A percentile compares a stretch with the other conserved stretches of the same genome.
phyloP scores from a whole-genome alignment of 2,888 invertebrate genomes.

The Dasysyrphus albostriatus region DNA sequence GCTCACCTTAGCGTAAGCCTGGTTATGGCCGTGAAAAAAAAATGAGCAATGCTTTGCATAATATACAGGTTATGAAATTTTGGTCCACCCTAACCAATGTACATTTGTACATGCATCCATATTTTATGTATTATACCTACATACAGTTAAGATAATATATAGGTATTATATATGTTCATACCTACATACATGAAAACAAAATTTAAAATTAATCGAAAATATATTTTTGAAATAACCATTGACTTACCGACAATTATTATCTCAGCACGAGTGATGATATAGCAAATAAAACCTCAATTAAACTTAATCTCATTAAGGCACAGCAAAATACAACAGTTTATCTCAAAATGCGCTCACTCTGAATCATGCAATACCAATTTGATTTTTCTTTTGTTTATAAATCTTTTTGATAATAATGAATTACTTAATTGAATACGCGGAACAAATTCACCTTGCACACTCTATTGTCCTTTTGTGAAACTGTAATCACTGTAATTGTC shows the following conservation, averaged over 20 bases:
- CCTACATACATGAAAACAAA: no score
- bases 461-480: background rate
- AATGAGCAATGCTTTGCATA: no score
- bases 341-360: slow-evolving; percentile 15
- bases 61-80: no score
- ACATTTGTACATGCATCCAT: no score
- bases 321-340: background rate
- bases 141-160: no score
- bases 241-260: slow-evolving; percentile 22
- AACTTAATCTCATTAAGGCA: slow-evolving; percentile 23
- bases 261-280: slow-evolving; percentile 14
- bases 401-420: slow-evolving; percentile 34
- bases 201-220: background rate
- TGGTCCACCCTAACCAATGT: no score
- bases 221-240: background rate
- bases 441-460: background rate
- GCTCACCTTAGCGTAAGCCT: no score
- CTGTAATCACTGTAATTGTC: background rate
- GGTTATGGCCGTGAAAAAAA: no score
- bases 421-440: background rate
- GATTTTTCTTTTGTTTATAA: slow-evolving; percentile 15
- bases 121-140: no score
- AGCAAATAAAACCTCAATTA: slow-evolving; percentile 27
- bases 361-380: slow-evolving; percentile 30
- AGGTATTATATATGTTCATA: no score